A percentile compares a stretch with the other conserved stretches of the same genome.
Evolutionary conservation across 2,888 invertebrate species (phyloP).

Genomic region (Papilio gigon): DNA sequence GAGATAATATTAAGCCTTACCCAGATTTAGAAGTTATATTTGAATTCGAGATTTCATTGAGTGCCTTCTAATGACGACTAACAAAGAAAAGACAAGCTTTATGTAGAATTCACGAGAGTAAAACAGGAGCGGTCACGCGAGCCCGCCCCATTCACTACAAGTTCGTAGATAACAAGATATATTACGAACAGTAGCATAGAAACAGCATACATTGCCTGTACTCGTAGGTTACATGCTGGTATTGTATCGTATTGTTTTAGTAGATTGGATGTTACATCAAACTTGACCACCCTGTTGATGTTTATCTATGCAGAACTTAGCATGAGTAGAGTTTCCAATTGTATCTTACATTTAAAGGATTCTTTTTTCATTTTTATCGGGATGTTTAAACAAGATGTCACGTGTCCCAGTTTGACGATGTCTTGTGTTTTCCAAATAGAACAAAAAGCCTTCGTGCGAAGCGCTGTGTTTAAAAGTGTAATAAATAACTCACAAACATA

Average conservation of each 20-base stretch:
- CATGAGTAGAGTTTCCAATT: background rate
- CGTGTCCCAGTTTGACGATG: background rate
- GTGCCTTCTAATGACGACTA: background rate
- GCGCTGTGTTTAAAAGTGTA: slow-evolving; percentile 44
- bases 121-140: slow-evolving; percentile 1
- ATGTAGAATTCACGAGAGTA: background rate
- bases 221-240: background rate
- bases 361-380: too few species aligned
- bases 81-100: background rate
- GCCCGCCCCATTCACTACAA: background rate
- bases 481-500: slow-evolving; percentile 47
- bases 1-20: too few species aligned
- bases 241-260: background rate
- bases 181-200: background rate
- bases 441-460: slow-evolving; percentile 38
- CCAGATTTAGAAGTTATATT: too few species aligned
- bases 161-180: background rate
- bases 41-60: background rate
- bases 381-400: too few species aligned
- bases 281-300: background rate
- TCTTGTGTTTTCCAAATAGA: slow-evolving; percentile 8
- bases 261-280: background rate
- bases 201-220: background rate
- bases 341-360: background rate
- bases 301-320: background rate